Evolutionary conservation across 2,888 invertebrate genomes (phyloP), one percentile per base, ranked within the genome.

Genomic region (Cryptocheilus praepositus): DNA sequence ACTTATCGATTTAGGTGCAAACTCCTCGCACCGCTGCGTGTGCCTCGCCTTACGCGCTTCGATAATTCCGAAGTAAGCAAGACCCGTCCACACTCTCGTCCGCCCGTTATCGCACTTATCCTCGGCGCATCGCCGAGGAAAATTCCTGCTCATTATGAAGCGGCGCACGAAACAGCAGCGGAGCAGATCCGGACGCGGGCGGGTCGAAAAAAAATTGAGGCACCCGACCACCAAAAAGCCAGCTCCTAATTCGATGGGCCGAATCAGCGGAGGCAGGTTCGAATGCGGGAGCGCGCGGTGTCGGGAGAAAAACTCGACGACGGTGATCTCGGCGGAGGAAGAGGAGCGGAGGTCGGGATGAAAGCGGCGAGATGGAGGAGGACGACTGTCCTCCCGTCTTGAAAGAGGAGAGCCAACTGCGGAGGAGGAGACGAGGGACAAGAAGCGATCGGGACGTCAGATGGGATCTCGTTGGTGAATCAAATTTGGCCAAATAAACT

Each of bases 361-460:
- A 60, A 43, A 46, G 60, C 56, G 51, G 62, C 25, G 58, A 58
- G 61, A 64, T 63, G 45, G 60, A 61, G 52, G 64, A 19, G 25
- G 57, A 16, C 61, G 45, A 22, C 13, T 11, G 36, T 36, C 36
- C 36, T 36, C 36, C 36, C 62, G 59, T 43, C 22, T 18, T 25
- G 53, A 57, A 22, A 58, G 52, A 36, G 13, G 62, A 63, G 66
- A 49, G 51, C 18, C 59, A 46, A 66, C 49, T 19, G 53, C 13
- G 53, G 61, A 71, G 53, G 64, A 61, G 45, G 64, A 73, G 64
- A 49, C 56, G 71, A 74, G 76, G 79, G 78, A 83, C 80, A 81
- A 85, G 83, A 84, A 85, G 81, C 82, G 83, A 85, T 84, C 84
- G 84, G 79, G 79, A 83, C 77, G 83, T 85, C 85, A 82, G 85